Conservation (phyloP, 2,113 vertebrate species). For the Natator depressus region DNA sequence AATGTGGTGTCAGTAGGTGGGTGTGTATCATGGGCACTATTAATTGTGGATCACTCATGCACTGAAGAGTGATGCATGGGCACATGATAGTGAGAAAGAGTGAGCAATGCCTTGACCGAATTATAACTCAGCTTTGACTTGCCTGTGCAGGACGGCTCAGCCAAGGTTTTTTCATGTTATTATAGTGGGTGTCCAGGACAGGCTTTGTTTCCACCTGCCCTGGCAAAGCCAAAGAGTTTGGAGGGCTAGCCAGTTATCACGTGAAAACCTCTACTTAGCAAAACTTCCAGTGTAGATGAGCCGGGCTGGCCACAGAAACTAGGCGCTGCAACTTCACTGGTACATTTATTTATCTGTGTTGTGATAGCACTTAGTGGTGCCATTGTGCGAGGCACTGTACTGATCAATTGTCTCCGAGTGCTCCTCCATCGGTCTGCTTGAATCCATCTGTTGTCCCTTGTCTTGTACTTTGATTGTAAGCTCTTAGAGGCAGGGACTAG, state of each 20-base stretch:
- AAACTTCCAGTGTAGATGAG: not conserved
- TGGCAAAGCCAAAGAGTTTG: not conserved
- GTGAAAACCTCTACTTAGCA: not conserved
- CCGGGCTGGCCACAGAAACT: not conserved
- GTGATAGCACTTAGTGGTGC: not conserved
- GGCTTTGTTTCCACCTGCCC: not conserved
- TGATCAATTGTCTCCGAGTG: not conserved
- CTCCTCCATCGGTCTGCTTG: not conserved
- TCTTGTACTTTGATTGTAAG: not conserved
- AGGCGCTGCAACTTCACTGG: not conserved
- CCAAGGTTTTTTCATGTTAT: not conserved
- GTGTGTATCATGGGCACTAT: not conserved
- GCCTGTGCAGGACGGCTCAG: not conserved
- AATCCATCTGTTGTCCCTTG: not conserved
- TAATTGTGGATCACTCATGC: not conserved
- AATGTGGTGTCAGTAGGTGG: not conserved
- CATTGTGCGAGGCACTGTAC: not conserved
- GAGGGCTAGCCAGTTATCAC: not conserved
- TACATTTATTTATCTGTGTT: not conserved
- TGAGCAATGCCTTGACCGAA: not conserved
- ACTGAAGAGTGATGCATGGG: not conserved
- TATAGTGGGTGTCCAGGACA: not conserved
- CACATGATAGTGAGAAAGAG: not conserved
- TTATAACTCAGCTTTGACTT: not conserved
- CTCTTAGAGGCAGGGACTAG: not conserved